A percentile compares a stretch with the other conserved stretches of the same genome.
Evolutionary conservation across 2,113 vertebrate genomes (phyloP).

Genomic region (Craseonycteris thonglongyai): DNA sequence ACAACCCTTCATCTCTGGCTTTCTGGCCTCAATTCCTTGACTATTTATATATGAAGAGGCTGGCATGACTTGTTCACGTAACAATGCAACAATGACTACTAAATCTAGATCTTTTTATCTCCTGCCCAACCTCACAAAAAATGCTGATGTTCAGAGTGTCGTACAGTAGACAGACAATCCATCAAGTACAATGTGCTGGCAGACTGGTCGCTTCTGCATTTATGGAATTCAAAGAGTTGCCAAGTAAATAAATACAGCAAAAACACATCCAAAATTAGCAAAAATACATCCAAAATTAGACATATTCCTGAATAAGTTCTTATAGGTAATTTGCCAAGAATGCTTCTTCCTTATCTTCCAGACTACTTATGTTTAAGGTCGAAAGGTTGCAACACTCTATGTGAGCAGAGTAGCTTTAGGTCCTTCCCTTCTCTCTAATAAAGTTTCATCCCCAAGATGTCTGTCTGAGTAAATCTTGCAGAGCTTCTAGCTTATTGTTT

Average conservation of each 20-base stretch:
- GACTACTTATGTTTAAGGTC: background rate
- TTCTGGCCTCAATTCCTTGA: slow-evolving; percentile 1
- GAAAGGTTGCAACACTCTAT: background rate
- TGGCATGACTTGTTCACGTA: background rate
- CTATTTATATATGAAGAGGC: slow-evolving; percentile 18
- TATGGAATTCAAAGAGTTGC: slow-evolving; percentile 46
- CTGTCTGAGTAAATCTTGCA: background rate
- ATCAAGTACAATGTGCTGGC: slow-evolving; percentile 15
- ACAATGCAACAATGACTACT: slow-evolving; percentile 19
- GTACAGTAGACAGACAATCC: slow-evolving; percentile 46
- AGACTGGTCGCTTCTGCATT: slow-evolving; percentile 38
- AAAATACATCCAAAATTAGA: slow-evolving; percentile 43
- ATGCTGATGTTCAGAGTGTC: slow-evolving; percentile 16
- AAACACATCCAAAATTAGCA: slow-evolving; percentile 36
- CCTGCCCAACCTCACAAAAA: slow-evolving; percentile 35
- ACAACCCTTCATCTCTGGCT: background rate
- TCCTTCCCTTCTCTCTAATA: background rate
- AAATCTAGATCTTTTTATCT: slow-evolving; percentile 45
- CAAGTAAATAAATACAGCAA: slow-evolving; percentile 62
- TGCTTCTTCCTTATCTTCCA: slow-evolving; percentile 29
- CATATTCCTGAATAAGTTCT: slow-evolving; percentile 41
- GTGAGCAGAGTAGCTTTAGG: background rate
- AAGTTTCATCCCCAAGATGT: background rate
- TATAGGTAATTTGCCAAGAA: slow-evolving; percentile 15
- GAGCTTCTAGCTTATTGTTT: slow-evolving; percentile 3